phyloP scores from a whole-genome alignment of 1,140 invertebrate species.

The Cydia fagiglandana region DNA sequence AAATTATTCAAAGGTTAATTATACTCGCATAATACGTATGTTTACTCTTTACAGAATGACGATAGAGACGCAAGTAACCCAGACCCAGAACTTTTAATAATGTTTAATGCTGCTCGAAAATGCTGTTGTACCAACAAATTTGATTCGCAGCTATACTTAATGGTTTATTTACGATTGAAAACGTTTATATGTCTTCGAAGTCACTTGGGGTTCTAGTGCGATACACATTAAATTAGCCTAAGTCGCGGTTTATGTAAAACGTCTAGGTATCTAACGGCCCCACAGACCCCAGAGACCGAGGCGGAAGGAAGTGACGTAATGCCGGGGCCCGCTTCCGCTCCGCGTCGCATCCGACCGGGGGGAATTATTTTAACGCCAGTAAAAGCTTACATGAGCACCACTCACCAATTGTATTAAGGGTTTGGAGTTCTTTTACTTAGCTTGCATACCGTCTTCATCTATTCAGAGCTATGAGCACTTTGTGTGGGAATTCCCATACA shows the following conservation, averaged over 20 bases:
- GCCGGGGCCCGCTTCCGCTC: slow-evolving; percentile 43
- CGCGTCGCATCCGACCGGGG: slow-evolving; percentile 44
- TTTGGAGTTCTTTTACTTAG: background rate
- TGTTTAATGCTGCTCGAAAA: too few relatives aligned
- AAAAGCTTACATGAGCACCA: slow-evolving; percentile 40
- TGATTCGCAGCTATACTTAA: background rate
- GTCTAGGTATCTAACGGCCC: slow-evolving; percentile 2
- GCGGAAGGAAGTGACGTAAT: slow-evolving; percentile 49
- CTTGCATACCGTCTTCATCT: background rate
- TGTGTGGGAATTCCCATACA: too few relatives aligned
- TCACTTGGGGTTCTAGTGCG: background rate
- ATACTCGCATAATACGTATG: too few relatives aligned
- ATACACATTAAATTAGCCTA: slow-evolving; percentile 27
- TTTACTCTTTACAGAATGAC: too few relatives aligned
- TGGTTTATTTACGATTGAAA: background rate
- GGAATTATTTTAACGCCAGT: slow-evolving; percentile 50
- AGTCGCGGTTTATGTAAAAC: slow-evolving; percentile 28
- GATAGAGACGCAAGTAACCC: too few relatives aligned
- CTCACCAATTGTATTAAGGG: slow-evolving; percentile 50
- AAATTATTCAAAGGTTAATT: too few relatives aligned
- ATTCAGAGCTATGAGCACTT: too few relatives aligned
- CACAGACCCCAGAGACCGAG: slow-evolving; percentile 41
- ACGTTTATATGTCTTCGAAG: background rate
- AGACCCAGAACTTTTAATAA: too few relatives aligned
- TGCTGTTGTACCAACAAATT: background rate